A percentile compares a stretch with the other conserved stretches of the same genome.
Conservation (phyloP, 2,888 invertebrate genomes). For the Drosophila paranaensis region DNA sequence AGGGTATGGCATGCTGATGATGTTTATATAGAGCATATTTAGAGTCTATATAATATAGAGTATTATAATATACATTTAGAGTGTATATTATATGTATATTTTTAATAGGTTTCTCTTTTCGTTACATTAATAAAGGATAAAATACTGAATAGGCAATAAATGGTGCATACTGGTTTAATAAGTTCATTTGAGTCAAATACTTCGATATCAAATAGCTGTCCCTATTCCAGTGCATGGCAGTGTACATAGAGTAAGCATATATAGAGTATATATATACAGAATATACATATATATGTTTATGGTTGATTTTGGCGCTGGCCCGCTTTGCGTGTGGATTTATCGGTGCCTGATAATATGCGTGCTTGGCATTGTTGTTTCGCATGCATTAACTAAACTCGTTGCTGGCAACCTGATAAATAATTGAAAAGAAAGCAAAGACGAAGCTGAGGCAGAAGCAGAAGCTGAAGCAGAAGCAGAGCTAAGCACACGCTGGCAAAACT, state of each 20-base stretch:
- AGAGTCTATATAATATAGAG: too few relatives aligned
- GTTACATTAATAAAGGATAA: too few relatives aligned
- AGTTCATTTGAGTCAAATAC: too few relatives aligned
- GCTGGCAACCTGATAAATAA: constrained; percentile 55
- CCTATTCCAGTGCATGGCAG: too few relatives aligned
- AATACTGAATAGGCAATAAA: too few relatives aligned
- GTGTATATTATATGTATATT: too few relatives aligned
- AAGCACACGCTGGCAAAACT: constrained; percentile 28
- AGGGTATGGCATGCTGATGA: too few relatives aligned
- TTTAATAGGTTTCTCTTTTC: too few relatives aligned
- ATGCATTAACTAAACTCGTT: constrained; percentile 47
- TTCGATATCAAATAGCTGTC: too few relatives aligned
- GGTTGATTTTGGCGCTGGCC: background rate
- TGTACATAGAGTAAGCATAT: background rate
- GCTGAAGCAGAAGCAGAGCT: constrained; percentile 10
- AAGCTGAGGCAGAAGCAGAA: background rate
- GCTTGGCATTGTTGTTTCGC: constrained; percentile 47
- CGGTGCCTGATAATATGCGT: constrained; percentile 42
- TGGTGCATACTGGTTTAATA: too few relatives aligned
- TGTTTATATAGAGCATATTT: too few relatives aligned
- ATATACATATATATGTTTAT: background rate
- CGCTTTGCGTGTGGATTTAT: constrained; percentile 29
- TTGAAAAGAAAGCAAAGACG: constrained; percentile 50
- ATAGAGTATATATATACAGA: background rate
- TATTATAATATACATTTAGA: too few relatives aligned